These are phyloP conservation scores for Plutomurus gul DNA, from an alignment of 1,140 invertebrate species.

Conservation along the genomic window DNA sequence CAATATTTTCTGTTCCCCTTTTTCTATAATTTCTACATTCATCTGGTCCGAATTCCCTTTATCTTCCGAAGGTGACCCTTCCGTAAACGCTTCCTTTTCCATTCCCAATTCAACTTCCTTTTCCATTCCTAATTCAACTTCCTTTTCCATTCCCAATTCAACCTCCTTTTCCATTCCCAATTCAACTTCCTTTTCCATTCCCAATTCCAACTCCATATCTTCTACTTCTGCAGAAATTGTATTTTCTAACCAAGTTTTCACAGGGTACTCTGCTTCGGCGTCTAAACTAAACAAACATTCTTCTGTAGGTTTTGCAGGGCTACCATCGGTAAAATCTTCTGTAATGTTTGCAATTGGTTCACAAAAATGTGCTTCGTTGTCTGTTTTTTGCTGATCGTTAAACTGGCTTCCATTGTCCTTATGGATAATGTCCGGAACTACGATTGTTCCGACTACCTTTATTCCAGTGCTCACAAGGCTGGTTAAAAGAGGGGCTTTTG, in stretches of 20 bases:
- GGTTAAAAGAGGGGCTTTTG: neutral
- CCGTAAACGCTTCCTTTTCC: too few species aligned
- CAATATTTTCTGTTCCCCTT: neutral
- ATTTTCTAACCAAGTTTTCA: neutral
- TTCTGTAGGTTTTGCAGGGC: neutral
- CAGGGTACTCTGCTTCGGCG: neutral
- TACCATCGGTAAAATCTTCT: neutral
- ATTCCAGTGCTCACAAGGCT: neutral
- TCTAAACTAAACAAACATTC: neutral
- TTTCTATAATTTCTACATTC: neutral
- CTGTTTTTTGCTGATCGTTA: too few species aligned
- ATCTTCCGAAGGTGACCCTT: neutral
- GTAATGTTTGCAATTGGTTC: neutral
- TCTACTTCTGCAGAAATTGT: neutral
- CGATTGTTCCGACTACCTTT: neutral
- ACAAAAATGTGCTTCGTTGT: too few species aligned
- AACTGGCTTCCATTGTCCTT: too few species aligned
- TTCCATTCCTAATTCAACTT: neutral
- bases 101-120: neutral
- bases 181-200: neutral
- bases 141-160: neutral
- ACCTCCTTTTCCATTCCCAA: neutral
- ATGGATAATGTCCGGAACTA: neutral
- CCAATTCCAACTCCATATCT: neutral
- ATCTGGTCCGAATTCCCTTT: neutral